Conservation (phyloP, 2,797 vertebrate genomes). For the Falco cherrug region DNA sequence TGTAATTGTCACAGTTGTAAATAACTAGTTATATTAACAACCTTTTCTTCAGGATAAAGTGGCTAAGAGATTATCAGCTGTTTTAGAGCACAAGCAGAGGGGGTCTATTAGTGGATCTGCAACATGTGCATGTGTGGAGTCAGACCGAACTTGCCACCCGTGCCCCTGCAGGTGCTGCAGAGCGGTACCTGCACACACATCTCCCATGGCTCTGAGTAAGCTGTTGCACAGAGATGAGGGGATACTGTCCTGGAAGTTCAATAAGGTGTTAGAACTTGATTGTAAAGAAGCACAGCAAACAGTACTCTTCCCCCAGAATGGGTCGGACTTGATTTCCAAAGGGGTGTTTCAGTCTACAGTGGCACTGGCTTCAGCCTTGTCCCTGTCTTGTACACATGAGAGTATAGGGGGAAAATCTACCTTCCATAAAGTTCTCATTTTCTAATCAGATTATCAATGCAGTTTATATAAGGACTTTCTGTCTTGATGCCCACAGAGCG, state of each 20-base stretch:
- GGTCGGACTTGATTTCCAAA: not conserved
- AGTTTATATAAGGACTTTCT: rapidly evolving
- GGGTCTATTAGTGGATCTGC: not conserved
- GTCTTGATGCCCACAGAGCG: not conserved
- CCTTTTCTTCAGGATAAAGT: conserved; percentile 30
- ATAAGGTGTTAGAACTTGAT: not conserved
- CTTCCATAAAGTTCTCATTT: not conserved
- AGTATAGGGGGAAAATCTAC: not conserved
- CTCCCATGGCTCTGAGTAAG: not conserved
- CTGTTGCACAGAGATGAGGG: not conserved
- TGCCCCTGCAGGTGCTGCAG: not conserved
- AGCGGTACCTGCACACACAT: not conserved
- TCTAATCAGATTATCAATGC: not conserved
- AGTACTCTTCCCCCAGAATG: rapidly evolving
- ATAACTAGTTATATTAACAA: conserved; percentile 56
- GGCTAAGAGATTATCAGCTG: not conserved
- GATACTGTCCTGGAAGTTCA: not conserved
- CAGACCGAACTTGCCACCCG: not conserved
- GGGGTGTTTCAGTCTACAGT: not conserved
- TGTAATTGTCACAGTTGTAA: conserved; percentile 67
- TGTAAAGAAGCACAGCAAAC: not conserved
- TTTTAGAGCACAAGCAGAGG: not conserved
- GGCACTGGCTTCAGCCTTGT: not conserved
- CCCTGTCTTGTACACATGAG: not conserved
- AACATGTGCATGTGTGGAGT: not conserved